A percentile compares a stretch with the other conserved stretches of the same genome.
Conservation (phyloP, 2,888 invertebrate species). For the Orchesella flavescens region DNA sequence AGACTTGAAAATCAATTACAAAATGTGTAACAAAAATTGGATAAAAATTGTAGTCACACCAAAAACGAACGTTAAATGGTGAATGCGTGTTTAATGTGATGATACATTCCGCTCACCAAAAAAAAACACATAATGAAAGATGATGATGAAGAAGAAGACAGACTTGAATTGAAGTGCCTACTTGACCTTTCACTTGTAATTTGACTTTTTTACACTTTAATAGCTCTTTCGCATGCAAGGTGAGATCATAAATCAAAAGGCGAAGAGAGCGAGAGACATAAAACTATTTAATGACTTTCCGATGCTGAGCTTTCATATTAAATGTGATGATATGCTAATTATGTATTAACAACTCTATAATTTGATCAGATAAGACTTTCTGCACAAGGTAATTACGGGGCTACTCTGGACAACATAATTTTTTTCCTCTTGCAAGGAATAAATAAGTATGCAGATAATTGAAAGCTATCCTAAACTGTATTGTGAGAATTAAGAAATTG, state of each 20-base stretch:
- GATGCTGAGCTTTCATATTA: not conserved
- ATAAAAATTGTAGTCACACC: not conserved
- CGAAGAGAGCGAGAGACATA: not conserved
- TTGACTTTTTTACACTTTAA: not conserved
- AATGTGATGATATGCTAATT: not conserved
- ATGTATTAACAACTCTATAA: not conserved
- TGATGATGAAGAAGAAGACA: not conserved
- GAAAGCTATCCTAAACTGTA: not conserved
- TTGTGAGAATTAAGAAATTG: not conserved
- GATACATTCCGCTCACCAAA: not conserved
- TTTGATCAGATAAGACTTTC: not conserved
- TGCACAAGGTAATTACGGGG: not conserved
- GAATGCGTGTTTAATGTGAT: not conserved
- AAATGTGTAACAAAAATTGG: slow-evolving; percentile 1
- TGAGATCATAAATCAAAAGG: slow-evolving; percentile 15
- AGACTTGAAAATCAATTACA: slow-evolving; percentile 13
- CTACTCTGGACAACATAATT: no score
- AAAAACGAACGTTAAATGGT: not conserved
- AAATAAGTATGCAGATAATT: not conserved
- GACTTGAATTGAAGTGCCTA: not conserved
- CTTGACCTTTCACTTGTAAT: slow-evolving; percentile 10
- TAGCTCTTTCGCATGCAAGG: not conserved
- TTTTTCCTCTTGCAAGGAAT: not conserved
- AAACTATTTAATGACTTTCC: slow-evolving; percentile 1
- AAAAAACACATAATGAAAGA: not conserved